Conservation (phyloP, 2,113 vertebrate species). For the Sylvilagus bachmani region DNA sequence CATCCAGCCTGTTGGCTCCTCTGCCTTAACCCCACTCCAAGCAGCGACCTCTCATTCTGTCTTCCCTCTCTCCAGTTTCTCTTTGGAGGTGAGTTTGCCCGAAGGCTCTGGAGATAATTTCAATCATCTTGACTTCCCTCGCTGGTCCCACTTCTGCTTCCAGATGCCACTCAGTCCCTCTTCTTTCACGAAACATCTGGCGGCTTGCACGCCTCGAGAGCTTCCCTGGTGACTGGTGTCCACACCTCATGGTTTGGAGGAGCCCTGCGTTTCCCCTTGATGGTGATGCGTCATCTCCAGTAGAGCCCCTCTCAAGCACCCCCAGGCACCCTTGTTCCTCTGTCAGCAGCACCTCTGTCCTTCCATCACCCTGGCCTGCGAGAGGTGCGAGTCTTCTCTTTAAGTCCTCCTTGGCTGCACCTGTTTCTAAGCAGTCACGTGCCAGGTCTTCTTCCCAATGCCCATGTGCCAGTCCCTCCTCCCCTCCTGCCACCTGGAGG, state of each 20-base stretch:
- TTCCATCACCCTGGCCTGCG: no score
- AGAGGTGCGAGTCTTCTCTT: not conserved
- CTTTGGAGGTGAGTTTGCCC: not conserved
- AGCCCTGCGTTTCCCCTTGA: not conserved
- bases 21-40: not conserved
- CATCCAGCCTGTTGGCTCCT: not conserved
- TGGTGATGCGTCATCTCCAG: not conserved
- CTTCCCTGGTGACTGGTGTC: not conserved
- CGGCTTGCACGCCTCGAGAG: no score
- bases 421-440: not conserved
- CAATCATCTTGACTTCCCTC: not conserved
- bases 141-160: not conserved
- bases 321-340: accelerated
- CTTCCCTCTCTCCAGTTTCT: not conserved
- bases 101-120: not conserved
- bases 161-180: not conserved
- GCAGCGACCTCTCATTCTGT: not conserved
- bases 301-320: not conserved
- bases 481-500: no score
- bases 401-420: not conserved
- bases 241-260: not conserved
- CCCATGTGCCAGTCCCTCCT: no score
- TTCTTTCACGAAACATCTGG: not conserved
- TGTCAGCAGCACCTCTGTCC: no score
- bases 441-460: not conserved